Conservation (phyloP, 2,888 invertebrate species). For the Acleris laterana region DNA sequence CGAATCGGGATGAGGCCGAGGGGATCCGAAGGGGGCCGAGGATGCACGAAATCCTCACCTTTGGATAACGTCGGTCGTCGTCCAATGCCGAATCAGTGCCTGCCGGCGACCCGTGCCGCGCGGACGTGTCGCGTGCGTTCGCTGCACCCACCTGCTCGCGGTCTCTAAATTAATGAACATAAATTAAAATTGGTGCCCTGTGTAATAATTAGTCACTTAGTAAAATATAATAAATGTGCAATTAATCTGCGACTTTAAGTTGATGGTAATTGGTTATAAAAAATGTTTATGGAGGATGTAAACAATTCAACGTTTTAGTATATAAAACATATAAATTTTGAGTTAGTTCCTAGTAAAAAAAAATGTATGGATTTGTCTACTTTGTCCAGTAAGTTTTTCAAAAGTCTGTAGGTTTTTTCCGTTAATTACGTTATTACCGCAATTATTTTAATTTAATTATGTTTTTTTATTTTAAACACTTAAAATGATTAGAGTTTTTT, state of each 20-base stretch:
- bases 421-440: no score
- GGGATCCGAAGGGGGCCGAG: slow-evolving; percentile 67
- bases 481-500: no score
- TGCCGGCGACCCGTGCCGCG: slow-evolving; percentile 60
- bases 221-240: slow-evolving; percentile 19
- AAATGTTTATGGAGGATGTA: neutral
- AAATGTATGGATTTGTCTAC: neutral
- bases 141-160: slow-evolving; percentile 48
- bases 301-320: no score
- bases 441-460: neutral
- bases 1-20: slow-evolving; percentile 77
- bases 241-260: neutral
- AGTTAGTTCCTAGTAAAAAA: no score
- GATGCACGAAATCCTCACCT: slow-evolving; percentile 76
- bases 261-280: slow-evolving; percentile 3
- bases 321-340: no score
- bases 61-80: slow-evolving; percentile 64
- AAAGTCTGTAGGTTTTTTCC: neutral
- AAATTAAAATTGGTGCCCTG: slow-evolving; percentile 62
- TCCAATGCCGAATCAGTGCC: slow-evolving; percentile 81
- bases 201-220: slow-evolving; percentile 51
- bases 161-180: slow-evolving; percentile 57
- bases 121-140: slow-evolving; percentile 49
- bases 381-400: neutral
- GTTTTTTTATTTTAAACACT: no score